A percentile compares a stretch with the other conserved stretches of the same genome.
Evolutionary conservation across 2,113 vertebrate species (phyloP).

Genomic region (Ameiurus melas): DNA sequence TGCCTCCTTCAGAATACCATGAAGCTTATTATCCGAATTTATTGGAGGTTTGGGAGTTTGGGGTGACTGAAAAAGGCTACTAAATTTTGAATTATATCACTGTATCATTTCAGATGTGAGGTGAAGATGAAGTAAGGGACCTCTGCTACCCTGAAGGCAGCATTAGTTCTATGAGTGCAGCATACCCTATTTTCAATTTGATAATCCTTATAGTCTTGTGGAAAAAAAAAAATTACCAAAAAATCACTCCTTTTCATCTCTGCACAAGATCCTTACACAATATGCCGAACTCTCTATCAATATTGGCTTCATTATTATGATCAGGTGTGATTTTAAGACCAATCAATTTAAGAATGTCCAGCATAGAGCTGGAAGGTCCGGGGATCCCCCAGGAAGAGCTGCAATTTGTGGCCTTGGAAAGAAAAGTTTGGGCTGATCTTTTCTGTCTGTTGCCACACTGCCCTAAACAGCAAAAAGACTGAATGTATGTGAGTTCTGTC

Average conservation of each 20-base stretch:
- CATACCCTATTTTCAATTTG: not conserved
- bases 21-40: slow-evolving; percentile 30
- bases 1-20: not conserved
- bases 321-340: too few species aligned
- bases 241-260: not conserved
- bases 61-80: not conserved
- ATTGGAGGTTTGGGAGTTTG: slow-evolving; percentile 1
- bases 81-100: slow-evolving; percentile 3
- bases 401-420: not conserved
- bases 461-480: not conserved
- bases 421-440: not conserved
- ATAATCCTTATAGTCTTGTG: slow-evolving; percentile 32
- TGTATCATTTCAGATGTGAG: slow-evolving; percentile 8
- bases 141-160: not conserved
- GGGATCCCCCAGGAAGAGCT: too few species aligned
- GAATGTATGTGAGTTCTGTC: not conserved
- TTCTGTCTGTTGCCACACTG: not conserved
- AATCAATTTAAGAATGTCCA: not conserved
- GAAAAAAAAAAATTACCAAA: not conserved
- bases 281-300: not conserved
- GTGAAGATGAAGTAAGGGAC: slow-evolving; percentile 26
- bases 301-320: not conserved
- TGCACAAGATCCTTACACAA: not conserved
- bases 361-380: not conserved
- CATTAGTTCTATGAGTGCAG: slow-evolving; percentile 3